These are phyloP conservation scores for Amphipoea lucens DNA, from an alignment of 2,888 invertebrate species.

Conservation along the genomic window DNA sequence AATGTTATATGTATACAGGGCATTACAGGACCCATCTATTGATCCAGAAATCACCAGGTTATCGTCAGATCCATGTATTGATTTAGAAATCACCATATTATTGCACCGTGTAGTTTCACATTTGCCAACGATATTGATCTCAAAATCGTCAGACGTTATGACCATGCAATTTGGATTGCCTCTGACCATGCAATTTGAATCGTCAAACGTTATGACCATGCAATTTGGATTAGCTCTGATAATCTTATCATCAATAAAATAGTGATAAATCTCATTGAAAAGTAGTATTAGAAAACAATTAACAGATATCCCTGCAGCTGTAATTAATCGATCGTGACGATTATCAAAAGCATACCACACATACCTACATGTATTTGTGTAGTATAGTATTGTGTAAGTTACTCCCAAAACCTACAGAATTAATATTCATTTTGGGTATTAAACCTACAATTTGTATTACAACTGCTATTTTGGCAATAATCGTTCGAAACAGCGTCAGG, in stretches of 20 bases:
- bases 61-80: background rate
- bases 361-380: background rate
- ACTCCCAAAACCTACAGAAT: slow-evolving; percentile 1
- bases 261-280: slow-evolving; percentile 9
- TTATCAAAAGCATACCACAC: background rate
- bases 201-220: background rate
- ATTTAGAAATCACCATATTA: background rate
- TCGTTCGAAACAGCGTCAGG: slow-evolving; percentile 42
- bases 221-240: slow-evolving; percentile 5
- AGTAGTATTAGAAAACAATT: slow-evolving; percentile 13
- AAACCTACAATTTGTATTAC: slow-evolving; percentile 5
- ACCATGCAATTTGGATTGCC: background rate
- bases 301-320: slow-evolving; percentile 1
- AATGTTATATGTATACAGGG: background rate
- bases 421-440: background rate
- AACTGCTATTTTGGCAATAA: slow-evolving; percentile 27
- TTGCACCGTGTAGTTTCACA: background rate
- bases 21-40: background rate
- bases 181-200: slow-evolving; percentile 9
- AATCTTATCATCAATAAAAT: slow-evolving; percentile 6
- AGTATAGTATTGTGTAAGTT: background rate
- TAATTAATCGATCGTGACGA: background rate
- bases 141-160: background rate
- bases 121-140: slow-evolving; percentile 10
- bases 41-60: background rate